Evolutionary conservation across 2,113 vertebrate species (phyloP).

Genomic region (Myrmecophaga tridactyla): DNA sequence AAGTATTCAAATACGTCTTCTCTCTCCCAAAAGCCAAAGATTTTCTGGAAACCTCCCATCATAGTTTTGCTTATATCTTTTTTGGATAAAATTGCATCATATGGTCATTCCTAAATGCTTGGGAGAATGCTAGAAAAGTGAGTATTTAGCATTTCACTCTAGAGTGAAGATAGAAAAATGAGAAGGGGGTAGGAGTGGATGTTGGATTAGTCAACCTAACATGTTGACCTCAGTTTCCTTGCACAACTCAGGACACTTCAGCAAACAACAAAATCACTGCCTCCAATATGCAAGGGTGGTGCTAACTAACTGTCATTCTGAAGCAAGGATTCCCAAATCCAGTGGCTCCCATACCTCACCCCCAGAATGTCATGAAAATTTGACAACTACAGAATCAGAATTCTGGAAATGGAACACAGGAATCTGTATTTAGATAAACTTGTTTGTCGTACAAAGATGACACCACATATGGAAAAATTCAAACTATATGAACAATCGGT

Average conservation of each 20-base stretch:
- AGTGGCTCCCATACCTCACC: fast-evolving
- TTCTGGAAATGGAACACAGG: neutral
- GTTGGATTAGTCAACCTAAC: no score
- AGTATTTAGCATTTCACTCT: neutral
- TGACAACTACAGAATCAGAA: neutral
- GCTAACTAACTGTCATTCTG: neutral
- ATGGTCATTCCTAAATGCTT: neutral
- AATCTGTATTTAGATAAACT: neutral
- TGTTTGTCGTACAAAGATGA: neutral
- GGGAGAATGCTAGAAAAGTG: neutral
- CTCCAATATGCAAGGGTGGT: fast-evolving
- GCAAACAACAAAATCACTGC: neutral
- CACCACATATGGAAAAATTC: neutral
- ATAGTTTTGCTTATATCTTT: neutral
- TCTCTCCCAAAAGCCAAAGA: neutral
- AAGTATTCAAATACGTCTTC: no score
- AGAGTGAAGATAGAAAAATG: neutral
- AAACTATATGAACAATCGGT: neutral
- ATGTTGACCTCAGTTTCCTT: neutral
- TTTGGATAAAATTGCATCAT: no score
- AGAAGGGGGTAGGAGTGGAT: neutral
- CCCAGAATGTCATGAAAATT: neutral
- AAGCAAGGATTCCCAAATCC: neutral
- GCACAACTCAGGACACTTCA: neutral
- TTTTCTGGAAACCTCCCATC: neutral